Percentiles rank a stretch among this genome's conserved stretches.
Conservation (phyloP, 2,113 vertebrate genomes). For the Leucosticte australis region DNA sequence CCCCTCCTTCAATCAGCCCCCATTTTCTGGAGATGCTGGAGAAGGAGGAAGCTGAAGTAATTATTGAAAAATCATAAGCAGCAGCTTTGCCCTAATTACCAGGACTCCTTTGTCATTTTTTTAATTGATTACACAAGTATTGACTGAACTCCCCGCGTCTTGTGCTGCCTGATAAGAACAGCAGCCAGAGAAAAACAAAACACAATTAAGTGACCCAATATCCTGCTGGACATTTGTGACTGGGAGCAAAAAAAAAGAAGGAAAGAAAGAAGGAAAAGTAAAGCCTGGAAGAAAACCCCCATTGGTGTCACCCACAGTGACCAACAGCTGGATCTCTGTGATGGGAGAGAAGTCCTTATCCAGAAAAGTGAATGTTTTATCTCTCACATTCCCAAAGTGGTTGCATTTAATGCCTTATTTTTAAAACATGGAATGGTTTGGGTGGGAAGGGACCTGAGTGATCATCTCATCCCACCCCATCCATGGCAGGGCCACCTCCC, state of each 20-base stretch:
- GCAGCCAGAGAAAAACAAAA: constrained; percentile 13
- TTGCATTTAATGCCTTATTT: neutral
- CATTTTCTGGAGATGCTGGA: constrained; percentile 66
- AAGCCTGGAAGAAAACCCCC: neutral
- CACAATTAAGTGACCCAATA: constrained; percentile 18
- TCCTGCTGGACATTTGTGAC: neutral
- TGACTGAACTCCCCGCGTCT: constrained; percentile 17
- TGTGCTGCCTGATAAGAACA: constrained; percentile 34
- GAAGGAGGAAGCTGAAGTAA: constrained; percentile 66
- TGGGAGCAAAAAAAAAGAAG: neutral
- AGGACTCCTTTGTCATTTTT: constrained; percentile 69
- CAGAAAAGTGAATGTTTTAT: neutral
- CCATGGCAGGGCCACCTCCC: neutral
- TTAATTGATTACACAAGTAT: constrained; percentile 67
- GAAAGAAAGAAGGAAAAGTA: neutral
- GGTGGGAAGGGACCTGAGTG: accelerated
- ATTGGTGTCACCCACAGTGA: neutral
- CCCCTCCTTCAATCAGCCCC: constrained; percentile 71
- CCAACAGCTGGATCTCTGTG: neutral
- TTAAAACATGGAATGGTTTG: neutral
- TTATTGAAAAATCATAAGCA: constrained; percentile 71
- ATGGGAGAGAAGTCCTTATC: neutral
- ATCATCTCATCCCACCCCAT: accelerated
- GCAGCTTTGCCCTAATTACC: constrained; percentile 73
- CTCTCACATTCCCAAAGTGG: neutral